Percentiles rank a stretch among this genome's conserved stretches.
These are phyloP conservation scores for Phragmatobia fuliginosa DNA, from an alignment of 2,888 invertebrate species.

Conservation along the genomic window DNA sequence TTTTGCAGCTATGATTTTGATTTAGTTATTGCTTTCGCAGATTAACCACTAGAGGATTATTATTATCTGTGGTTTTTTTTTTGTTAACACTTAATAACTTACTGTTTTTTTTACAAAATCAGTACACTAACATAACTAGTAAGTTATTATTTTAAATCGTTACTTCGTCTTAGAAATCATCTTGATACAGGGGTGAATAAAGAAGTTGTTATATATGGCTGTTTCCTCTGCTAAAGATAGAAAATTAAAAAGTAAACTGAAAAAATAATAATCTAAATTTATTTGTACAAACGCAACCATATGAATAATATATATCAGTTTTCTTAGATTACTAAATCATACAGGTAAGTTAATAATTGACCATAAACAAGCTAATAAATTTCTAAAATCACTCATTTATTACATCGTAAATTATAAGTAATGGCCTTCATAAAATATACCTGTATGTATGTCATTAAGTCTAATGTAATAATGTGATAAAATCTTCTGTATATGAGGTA, in stretches of 20 bases:
- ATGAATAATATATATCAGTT: too few species aligned
- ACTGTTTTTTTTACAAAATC: too few species aligned
- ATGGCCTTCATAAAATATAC: slow-evolving; percentile 8
- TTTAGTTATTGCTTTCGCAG: too few species aligned
- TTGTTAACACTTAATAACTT: too few species aligned
- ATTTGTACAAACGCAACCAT: neutral
- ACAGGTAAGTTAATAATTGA: neutral
- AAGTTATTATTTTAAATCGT: neutral
- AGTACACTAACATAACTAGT: neutral
- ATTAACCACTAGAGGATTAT: too few species aligned
- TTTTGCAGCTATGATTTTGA: too few species aligned
- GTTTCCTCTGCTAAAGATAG: neutral
- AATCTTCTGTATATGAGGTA: neutral
- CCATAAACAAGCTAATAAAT: slow-evolving; percentile 1
- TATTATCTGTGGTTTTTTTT: too few species aligned
- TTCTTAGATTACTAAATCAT: neutral
- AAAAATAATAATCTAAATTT: neutral
- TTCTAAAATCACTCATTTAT: slow-evolving; percentile 6
- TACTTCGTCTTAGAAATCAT: too few species aligned
- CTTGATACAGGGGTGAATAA: too few species aligned
- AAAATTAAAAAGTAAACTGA: neutral
- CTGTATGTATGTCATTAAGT: slow-evolving; percentile 11
- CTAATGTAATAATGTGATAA: slow-evolving; percentile 12
- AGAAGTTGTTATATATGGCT: too few species aligned
- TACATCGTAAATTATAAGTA: slow-evolving; percentile 13